These are phyloP conservation scores for Acanthiza pusilla DNA, from an alignment of 2,797 vertebrate genomes.

Conservation along the genomic window DNA sequence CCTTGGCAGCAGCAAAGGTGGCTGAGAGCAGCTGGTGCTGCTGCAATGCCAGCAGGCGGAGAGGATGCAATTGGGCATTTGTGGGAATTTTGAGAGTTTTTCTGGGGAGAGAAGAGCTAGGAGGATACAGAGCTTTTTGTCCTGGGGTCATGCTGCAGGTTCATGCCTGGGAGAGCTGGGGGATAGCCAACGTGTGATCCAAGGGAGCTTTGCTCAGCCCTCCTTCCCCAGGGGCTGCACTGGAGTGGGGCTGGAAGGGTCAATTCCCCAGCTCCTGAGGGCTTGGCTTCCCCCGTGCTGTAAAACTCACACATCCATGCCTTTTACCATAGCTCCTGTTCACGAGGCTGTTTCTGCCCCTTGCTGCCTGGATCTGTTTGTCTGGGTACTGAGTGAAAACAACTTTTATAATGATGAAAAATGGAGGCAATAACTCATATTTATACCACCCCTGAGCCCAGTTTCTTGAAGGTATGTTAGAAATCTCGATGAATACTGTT, in stretches of 20 bases:
- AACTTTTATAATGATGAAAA: neutral
- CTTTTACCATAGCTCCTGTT: neutral
- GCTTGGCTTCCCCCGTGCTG: neutral
- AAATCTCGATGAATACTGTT: neutral
- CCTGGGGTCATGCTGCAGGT: neutral
- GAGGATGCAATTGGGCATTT: neutral
- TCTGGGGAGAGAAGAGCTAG: neutral
- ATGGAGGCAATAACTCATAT: neutral
- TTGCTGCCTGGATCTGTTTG: neutral
- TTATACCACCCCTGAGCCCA: neutral
- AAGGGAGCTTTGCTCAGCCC: neutral
- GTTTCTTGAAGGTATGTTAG: neutral
- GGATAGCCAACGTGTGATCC: fast-evolving
- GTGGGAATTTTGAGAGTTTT: fast-evolving
- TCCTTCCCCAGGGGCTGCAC: fast-evolving
- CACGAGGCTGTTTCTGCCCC: neutral
- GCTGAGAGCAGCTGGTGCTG: neutral
- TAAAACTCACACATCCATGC: fast-evolving
- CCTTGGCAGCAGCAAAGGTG: fast-evolving
- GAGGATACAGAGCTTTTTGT: neutral
- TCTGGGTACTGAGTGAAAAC: neutral
- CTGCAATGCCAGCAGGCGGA: fast-evolving
- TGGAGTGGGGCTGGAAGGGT: neutral
- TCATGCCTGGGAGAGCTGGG: neutral
- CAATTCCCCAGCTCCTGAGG: neutral